These are phyloP conservation scores for Ispidina lecontei DNA, from an alignment of 2,797 vertebrate species.

Conservation along the genomic window DNA sequence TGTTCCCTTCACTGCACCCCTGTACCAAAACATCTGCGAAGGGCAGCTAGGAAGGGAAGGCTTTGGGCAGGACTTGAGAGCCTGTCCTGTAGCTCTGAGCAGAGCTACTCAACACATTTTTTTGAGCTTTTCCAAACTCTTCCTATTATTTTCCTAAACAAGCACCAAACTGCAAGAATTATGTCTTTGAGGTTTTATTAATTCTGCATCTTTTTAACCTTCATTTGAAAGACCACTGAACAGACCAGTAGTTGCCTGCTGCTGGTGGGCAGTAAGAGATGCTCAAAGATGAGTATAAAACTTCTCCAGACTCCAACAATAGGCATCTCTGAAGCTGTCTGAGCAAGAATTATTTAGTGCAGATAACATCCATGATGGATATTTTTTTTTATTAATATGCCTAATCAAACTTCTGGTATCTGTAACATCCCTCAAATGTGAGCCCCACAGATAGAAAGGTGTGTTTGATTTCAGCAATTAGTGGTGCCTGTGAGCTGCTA, in stretches of 20 bases:
- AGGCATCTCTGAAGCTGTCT: background rate
- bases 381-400: background rate
- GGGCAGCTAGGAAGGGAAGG: background rate
- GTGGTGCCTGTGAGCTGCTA: background rate
- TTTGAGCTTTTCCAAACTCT: background rate
- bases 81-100: background rate
- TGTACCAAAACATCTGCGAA: fast-evolving
- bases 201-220: background rate
- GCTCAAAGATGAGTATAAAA: background rate
- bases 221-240: background rate
- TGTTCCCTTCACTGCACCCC: background rate
- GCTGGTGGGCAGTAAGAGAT: background rate
- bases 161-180: background rate
- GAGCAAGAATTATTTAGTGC: background rate
- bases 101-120: background rate
- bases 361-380: background rate
- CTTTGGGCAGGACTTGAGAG: fast-evolving
- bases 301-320: background rate
- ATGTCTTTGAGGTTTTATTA: background rate
- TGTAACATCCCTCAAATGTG: fast-evolving
- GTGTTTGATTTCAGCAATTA: background rate
- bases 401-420: background rate
- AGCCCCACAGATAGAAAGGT: background rate
- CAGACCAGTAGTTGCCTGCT: background rate
- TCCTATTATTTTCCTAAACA: background rate